Conservation (phyloP, 2,888 invertebrate species). For the Halocaridina rubra region DNA sequence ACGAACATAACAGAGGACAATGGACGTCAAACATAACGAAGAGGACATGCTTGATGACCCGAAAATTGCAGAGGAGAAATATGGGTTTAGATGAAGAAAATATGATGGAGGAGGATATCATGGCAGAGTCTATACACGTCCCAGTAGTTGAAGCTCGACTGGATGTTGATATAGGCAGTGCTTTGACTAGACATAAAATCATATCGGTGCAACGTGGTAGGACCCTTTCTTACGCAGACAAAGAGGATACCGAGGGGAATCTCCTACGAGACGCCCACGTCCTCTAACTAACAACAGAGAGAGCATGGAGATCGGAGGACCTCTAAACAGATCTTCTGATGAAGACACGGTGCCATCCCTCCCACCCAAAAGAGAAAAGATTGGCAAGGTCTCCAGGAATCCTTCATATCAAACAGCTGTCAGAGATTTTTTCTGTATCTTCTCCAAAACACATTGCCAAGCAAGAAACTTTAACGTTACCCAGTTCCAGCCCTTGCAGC, state of each 20-base stretch:
- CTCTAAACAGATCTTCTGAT: background rate
- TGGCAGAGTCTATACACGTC: slow-evolving; percentile 21
- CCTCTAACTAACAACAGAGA: slow-evolving; percentile 10
- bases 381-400: slow-evolving; percentile 11
- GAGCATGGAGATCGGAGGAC: background rate
- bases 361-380: background rate
- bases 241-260: slow-evolving; percentile 32
- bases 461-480: background rate
- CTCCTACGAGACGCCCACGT: slow-evolving; percentile 27
- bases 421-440: too few relatives aligned
- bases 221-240: slow-evolving; percentile 40
- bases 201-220: slow-evolving; percentile 26
- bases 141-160: slow-evolving; percentile 35
- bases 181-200: slow-evolving; percentile 41
- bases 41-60: too few relatives aligned
- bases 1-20: too few relatives aligned
- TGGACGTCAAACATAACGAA: too few relatives aligned
- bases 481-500: background rate
- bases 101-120: slow-evolving; percentile 16
- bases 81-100: background rate
- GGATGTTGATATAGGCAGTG: slow-evolving; percentile 25
- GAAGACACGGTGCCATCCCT: background rate
- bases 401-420: slow-evolving; percentile 50
- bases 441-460: background rate
- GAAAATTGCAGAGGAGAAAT: background rate